Evolutionary conservation across 2,888 invertebrate genomes (phyloP).

Genomic region (Thymelicus sylvestris): DNA sequence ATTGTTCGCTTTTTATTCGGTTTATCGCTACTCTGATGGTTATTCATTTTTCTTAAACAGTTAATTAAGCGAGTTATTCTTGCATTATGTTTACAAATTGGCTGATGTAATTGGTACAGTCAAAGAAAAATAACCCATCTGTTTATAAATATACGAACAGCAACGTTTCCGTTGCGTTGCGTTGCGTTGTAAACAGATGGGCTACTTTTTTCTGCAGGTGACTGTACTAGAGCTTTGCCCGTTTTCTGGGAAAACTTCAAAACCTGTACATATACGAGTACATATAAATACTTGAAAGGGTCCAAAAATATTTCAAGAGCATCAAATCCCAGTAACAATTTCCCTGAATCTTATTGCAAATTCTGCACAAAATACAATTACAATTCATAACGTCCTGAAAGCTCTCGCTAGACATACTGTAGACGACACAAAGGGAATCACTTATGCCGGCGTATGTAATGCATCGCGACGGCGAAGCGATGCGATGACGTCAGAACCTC

Average conservation of each 20-base stretch:
- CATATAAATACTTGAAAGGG: no score
- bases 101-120: neutral
- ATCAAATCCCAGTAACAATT: no score
- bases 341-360: no score
- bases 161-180: no score
- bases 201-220: no score
- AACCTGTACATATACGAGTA: no score
- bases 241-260: no score
- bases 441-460: slow-evolving; percentile 27
- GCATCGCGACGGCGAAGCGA: slow-evolving; percentile 20
- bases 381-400: slow-evolving; percentile 21
- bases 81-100: slow-evolving; percentile 5
- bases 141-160: no score
- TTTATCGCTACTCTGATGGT: slow-evolving; percentile 2
- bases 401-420: slow-evolving; percentile 13
- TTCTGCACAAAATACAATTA: neutral
- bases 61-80: slow-evolving; percentile 9
- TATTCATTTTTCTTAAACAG: slow-evolving; percentile 14
- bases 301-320: no score
- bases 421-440: slow-evolving; percentile 27
- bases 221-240: no score
- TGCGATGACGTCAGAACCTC: slow-evolving; percentile 10
- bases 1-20: slow-evolving; percentile 23
- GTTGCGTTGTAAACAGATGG: no score
- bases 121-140: no score